A percentile compares a stretch with the other conserved stretches of the same genome.
These are phyloP conservation scores for Maniola jurtina DNA, from an alignment of 1,140 invertebrate genomes.

Conservation along the genomic window DNA sequence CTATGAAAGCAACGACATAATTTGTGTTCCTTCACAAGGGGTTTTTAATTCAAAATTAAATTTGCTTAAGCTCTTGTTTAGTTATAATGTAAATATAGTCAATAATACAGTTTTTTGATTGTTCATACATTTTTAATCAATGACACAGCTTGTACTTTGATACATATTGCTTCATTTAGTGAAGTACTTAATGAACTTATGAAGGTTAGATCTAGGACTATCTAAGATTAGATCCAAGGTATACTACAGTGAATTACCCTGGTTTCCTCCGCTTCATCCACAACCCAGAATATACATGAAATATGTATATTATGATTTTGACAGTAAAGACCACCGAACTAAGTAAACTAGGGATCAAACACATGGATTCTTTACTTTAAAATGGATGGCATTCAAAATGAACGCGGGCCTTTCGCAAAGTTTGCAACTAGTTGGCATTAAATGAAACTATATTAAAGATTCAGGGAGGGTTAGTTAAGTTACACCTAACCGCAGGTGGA, in stretches of 20 bases:
- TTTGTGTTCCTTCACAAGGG: constrained; percentile 18
- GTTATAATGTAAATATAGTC: background rate
- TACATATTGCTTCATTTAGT: no score
- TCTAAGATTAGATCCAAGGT: no score
- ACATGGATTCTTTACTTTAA: constrained; percentile 32
- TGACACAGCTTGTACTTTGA: no score
- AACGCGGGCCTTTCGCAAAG: constrained; percentile 49
- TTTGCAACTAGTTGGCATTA: constrained; percentile 68
- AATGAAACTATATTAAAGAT: constrained; percentile 77
- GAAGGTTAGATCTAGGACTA: no score
- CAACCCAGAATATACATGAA: no score
- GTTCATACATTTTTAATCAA: no score
- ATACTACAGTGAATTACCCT: no score
- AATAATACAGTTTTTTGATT: no score
- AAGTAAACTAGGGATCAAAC: constrained; percentile 22
- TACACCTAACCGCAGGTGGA: constrained; percentile 71
- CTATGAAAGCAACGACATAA: constrained; percentile 30
- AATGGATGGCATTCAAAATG: constrained; percentile 45
- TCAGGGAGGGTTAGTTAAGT: constrained; percentile 73
- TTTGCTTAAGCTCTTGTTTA: background rate
- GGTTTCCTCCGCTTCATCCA: no score
- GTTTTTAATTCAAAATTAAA: constrained; percentile 7
- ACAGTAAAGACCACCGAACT: constrained; percentile 15
- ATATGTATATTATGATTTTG: background rate
- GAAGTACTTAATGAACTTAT: no score